These are phyloP conservation scores for Drosophila ohnishii DNA, from an alignment of 1,140 invertebrate genomes.

Conservation along the genomic window DNA sequence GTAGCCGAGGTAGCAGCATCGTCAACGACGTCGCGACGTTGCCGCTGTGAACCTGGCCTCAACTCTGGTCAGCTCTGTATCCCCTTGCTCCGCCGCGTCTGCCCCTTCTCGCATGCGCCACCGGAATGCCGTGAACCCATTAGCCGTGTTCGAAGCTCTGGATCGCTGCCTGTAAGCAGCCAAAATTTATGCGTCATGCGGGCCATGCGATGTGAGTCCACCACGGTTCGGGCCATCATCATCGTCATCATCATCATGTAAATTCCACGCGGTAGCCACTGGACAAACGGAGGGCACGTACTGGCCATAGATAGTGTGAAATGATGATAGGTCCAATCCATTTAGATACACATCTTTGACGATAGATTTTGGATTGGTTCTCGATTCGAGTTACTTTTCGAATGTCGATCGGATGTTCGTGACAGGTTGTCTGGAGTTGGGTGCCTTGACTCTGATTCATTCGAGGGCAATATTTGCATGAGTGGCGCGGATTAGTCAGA, in stretches of 20 bases:
- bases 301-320: conserved; percentile 51
- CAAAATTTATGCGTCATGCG: conserved; percentile 78
- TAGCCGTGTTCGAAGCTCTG: conserved; percentile 50
- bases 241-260: conserved; percentile 44
- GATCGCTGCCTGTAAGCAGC: conserved; percentile 62
- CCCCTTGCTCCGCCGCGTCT: conserved; percentile 1
- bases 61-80: conserved; percentile 28
- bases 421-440: conserved; percentile 33
- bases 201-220: conserved; percentile 46
- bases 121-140: conserved; percentile 80
- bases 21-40: conserved; percentile 52
- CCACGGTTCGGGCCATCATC: conserved; percentile 18
- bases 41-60: conserved; percentile 44
- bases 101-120: conserved; percentile 68
- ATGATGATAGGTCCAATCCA: conserved; percentile 44
- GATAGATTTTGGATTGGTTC: conserved; percentile 39
- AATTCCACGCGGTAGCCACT: conserved; percentile 48
- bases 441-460: conserved; percentile 46
- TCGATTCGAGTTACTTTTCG: conserved; percentile 16
- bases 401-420: conserved; percentile 20
- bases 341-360: conserved; percentile 52
- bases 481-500: conserved; percentile 21
- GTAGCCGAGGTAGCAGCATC: conserved; percentile 80
- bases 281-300: conserved; percentile 41
- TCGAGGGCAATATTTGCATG: conserved; percentile 34